Conservation (phyloP, 2,888 invertebrate species). For the Aphodius granarius region DNA sequence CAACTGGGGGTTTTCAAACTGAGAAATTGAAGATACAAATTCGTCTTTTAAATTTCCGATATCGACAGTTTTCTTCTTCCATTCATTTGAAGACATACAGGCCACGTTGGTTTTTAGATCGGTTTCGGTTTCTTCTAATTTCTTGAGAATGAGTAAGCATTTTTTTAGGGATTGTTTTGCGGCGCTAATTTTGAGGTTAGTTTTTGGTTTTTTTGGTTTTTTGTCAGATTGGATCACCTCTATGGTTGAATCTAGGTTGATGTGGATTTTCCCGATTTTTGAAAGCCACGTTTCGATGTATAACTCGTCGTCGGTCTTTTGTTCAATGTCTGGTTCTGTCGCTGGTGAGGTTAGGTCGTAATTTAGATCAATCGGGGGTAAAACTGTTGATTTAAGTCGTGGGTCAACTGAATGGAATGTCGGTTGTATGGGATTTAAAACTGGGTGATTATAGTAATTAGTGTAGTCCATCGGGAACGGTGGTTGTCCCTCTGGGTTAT, state of each 20-base stretch:
- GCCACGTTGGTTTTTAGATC: slow-evolving; percentile 54
- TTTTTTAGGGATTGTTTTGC: slow-evolving; percentile 46
- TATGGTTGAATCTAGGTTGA: slow-evolving; percentile 41
- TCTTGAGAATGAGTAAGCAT: slow-evolving; percentile 46
- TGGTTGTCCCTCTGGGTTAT: slow-evolving; percentile 17
- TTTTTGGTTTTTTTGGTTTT: slow-evolving; percentile 17
- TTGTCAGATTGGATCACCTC: slow-evolving; percentile 28
- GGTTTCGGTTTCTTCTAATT: slow-evolving; percentile 51
- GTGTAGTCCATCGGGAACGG: background rate
- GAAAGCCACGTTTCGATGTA: slow-evolving; percentile 52
- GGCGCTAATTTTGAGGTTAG: slow-evolving; percentile 46
- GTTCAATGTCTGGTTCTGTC: slow-evolving; percentile 21
- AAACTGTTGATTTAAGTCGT: slow-evolving; percentile 28
- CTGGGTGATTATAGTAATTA: slow-evolving; percentile 23
- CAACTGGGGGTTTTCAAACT: slow-evolving; percentile 52
- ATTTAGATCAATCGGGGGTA: slow-evolving; percentile 13
- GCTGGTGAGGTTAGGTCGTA: slow-evolving; percentile 28
- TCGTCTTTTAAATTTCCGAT: slow-evolving; percentile 56
- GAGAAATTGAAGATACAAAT: slow-evolving; percentile 52
- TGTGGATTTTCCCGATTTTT: slow-evolving; percentile 45
- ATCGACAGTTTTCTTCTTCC: slow-evolving; percentile 58
- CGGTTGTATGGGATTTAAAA: slow-evolving; percentile 18
- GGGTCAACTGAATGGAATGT: slow-evolving; percentile 32
- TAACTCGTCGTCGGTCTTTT: slow-evolving; percentile 47
- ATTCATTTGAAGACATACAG: slow-evolving; percentile 57